phyloP scores from a whole-genome alignment of 2,113 vertebrate species.

The Fukomys damarensis region DNA sequence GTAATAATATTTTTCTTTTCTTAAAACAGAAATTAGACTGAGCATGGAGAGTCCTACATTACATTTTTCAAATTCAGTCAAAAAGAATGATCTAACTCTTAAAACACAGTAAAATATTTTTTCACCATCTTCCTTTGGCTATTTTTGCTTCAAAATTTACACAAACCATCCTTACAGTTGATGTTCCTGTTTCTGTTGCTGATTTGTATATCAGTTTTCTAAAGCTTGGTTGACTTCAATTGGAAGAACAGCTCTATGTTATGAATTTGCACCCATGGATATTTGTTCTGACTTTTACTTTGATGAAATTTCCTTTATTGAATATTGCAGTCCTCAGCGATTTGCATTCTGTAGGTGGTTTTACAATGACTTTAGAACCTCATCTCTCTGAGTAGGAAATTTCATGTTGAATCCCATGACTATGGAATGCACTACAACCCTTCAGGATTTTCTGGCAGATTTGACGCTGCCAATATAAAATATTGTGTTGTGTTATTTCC shows the following conservation, averaged over 20 bases:
- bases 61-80: background rate
- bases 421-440: accelerated
- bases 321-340: background rate
- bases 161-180: background rate
- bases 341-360: background rate
- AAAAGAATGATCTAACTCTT: background rate
- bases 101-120: background rate
- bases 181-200: background rate
- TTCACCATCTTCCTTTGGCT: background rate
- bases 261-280: background rate
- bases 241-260: background rate
- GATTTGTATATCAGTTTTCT: background rate
- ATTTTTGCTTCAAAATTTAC: background rate
- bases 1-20: background rate
- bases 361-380: background rate
- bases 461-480: background rate
- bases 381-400: background rate
- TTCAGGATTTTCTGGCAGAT: background rate
- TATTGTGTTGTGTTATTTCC: background rate
- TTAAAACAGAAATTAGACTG: background rate
- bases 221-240: background rate
- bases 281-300: background rate
- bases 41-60: background rate
- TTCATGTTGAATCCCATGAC: background rate
- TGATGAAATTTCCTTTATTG: background rate